Evolutionary conservation across 2,797 vertebrate species (phyloP), one percentile per base, ranked within the genome.

Genomic region (Sternarchorhynchus goeldii): DNA sequence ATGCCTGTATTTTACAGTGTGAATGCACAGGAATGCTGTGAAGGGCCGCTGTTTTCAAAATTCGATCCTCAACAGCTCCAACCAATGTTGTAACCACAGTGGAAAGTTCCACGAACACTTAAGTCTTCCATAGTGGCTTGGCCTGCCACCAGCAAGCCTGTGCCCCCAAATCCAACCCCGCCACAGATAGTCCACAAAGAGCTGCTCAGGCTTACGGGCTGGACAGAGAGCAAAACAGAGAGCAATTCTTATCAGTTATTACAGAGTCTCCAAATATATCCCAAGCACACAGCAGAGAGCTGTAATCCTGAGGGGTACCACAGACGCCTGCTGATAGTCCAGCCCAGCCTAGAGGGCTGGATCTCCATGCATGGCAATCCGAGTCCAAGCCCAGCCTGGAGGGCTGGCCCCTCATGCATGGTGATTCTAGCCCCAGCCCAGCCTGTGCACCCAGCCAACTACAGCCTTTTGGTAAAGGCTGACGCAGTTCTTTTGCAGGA

Each of bases 401-500:
- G 45, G 45, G 45, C 45, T 50, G 45, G 45, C 10, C 45, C 45
- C 45, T 2, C 3, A 12, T 50, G 45, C 10, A 10, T 12, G 10
- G 45, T 12, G 10, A 12, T 50, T 25, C 25, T 25, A 72, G 17
- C 63, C 32, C 68, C 41, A 53, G 55, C 63, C 56, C 77, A 14
- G 17, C 45, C 25, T 63, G 73, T 58, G 25, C 25, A 25, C 45
- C 10, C 45, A 50, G 10, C 45, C 45, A 50, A 50, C 45, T 14
- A 12, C 5, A 79, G 81, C 41, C 16, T 34, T 57, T 59, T n/a
- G n/a, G 66, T 10, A 41, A 32, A 17, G 21, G 57, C 70, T 84
- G 81, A 78, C 74, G 81, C 82, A 79, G 73, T 76, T 74, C 53
- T 81, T 83, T 79, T 81, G 78, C 67, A 56, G 82, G 78, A 81